These are phyloP conservation scores for Porites divaricata DNA, from an alignment of 92 coral and sea anemone genomes.

Conservation along the genomic window DNA sequence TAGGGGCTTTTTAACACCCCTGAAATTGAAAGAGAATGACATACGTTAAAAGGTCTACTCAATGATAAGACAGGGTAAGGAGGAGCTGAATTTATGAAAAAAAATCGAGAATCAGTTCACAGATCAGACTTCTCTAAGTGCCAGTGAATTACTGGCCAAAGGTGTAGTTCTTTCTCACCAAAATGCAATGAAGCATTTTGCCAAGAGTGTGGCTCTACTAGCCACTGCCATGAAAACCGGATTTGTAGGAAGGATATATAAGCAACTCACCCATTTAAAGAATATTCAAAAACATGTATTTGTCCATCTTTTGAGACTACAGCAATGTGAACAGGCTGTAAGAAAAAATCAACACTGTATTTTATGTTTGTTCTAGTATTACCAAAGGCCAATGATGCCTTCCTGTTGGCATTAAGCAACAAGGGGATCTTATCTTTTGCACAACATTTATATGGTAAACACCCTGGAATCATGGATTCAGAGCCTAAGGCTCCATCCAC, in stretches of 20 bases:
- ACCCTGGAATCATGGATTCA: too few relatives aligned
- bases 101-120: not conserved
- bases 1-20: constrained; percentile 91
- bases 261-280: constrained; percentile 91
- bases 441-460: too few relatives aligned
- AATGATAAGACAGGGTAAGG: not conserved
- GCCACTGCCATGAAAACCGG: not conserved
- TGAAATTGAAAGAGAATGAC: constrained; percentile 15
- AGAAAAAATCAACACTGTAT: not conserved
- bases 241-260: not conserved
- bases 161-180: not conserved
- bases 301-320: constrained; percentile 86
- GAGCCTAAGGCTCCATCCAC: too few relatives aligned
- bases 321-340: constrained; percentile 90
- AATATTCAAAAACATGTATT: constrained; percentile 89
- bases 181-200: not conserved
- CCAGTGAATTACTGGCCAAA: not conserved
- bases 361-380: too few relatives aligned
- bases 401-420: too few relatives aligned
- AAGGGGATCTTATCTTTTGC: too few relatives aligned
- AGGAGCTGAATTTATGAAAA: not conserved
- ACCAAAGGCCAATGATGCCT: too few relatives aligned
- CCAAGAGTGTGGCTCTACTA: too few relatives aligned
- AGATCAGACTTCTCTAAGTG: not conserved
- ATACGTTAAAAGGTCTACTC: not conserved